These are phyloP conservation scores for Oncorhynchus gorbuscha DNA, from an alignment of 2,113 vertebrate species.

Conservation along the genomic window DNA sequence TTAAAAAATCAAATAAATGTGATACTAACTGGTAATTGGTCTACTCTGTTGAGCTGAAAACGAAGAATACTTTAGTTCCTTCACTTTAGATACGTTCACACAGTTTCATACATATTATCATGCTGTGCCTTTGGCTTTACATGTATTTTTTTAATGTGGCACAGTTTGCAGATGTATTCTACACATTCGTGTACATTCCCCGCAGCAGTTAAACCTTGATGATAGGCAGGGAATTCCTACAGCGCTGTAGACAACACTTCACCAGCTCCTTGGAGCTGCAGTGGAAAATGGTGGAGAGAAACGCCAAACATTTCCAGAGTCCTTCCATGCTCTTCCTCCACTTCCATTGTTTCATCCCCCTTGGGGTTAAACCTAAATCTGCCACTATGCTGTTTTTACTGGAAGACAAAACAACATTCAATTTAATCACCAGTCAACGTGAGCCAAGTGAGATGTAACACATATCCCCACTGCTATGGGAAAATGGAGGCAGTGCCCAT, in stretches of 20 bases:
- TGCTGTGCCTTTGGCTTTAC: too few relatives aligned
- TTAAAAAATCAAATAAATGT: background rate
- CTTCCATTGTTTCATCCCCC: background rate
- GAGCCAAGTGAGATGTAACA: conserved; percentile 1
- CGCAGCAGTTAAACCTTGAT: background rate
- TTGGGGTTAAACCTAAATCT: background rate
- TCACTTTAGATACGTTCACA: too few relatives aligned
- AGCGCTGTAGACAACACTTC: background rate
- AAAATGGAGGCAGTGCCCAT: background rate
- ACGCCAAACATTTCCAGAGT: background rate
- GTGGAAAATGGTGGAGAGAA: background rate
- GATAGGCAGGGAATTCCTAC: background rate
- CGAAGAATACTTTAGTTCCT: too few relatives aligned
- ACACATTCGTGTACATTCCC: background rate
- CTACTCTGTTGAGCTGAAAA: too few relatives aligned
- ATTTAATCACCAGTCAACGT: background rate
- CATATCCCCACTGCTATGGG: background rate
- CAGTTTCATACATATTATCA: too few relatives aligned
- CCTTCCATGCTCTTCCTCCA: background rate
- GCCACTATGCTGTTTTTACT: conserved; percentile 1
- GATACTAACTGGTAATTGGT: background rate
- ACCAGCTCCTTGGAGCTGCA: background rate
- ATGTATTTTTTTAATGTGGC: too few relatives aligned
- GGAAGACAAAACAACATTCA: background rate
- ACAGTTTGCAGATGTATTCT: too few relatives aligned